Percentiles rank a stretch among this genome's conserved stretches.
These are phyloP conservation scores for Leucoptera coffeella DNA, from an alignment of 2,888 invertebrate species.

Conservation along the genomic window DNA sequence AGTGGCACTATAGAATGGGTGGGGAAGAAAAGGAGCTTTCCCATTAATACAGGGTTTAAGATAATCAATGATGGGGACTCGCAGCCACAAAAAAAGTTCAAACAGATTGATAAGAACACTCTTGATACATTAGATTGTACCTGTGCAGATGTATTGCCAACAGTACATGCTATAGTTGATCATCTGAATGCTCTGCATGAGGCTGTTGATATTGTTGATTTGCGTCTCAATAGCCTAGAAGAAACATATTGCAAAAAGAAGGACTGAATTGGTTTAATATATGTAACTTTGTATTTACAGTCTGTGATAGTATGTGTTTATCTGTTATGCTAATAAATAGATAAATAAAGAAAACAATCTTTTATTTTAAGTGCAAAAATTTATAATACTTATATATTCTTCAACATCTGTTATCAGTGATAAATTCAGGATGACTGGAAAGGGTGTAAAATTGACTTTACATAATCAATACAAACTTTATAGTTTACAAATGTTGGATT, in stretches of 20 bases:
- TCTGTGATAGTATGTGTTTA: too few species aligned
- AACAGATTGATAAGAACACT: conserved; percentile 10
- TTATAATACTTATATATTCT: too few species aligned
- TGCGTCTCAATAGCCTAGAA: conserved; percentile 47
- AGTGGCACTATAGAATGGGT: conserved; percentile 45
- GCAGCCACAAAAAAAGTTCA: conserved; percentile 7
- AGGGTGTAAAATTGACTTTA: not conserved
- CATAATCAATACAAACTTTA: not conserved
- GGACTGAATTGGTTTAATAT: not conserved
- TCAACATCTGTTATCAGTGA: not conserved
- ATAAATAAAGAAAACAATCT: not conserved
- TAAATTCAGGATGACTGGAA: not conserved
- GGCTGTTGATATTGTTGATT: conserved; percentile 47
- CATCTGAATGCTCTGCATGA: conserved; percentile 51
- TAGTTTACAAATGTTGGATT: too few species aligned
- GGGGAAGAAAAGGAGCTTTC: conserved; percentile 32
- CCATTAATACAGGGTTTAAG: conserved; percentile 40
- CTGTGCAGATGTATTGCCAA: conserved; percentile 37
- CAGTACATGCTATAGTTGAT: conserved; percentile 46
- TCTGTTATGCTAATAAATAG: not conserved
- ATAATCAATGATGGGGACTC: conserved; percentile 14
- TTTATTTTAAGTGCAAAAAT: too few species aligned
- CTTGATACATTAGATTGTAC: conserved; percentile 20
- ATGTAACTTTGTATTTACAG: too few species aligned
- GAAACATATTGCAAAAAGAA: conserved; percentile 19